These are phyloP conservation scores for Anomalospiza imberbis DNA, from an alignment of 2,797 vertebrate species.

Conservation along the genomic window DNA sequence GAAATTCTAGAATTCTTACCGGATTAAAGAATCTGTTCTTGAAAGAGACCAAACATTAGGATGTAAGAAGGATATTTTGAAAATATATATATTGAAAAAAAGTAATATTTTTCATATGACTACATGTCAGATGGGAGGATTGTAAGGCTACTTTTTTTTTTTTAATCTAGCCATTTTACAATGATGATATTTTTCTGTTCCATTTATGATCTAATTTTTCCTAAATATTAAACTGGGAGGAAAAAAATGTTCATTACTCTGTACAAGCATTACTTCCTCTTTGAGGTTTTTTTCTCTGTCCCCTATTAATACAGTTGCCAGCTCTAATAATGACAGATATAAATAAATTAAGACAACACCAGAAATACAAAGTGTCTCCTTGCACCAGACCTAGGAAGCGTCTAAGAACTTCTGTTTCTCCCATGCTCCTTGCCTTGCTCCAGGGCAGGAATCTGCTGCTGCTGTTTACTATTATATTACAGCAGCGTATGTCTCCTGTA, in stretches of 20 bases:
- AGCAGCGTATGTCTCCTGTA: neutral
- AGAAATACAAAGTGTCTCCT: neutral
- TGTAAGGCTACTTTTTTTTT: neutral
- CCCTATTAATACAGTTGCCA: neutral
- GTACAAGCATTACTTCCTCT: neutral
- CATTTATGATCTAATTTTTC: neutral
- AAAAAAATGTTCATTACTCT: neutral
- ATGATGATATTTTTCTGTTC: neutral
- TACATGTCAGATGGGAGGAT: neutral
- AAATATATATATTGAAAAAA: rapidly evolving
- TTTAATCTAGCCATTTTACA: neutral
- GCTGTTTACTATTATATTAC: neutral
- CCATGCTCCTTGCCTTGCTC: neutral
- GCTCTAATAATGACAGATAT: neutral
- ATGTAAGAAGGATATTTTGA: neutral
- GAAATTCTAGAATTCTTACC: neutral
- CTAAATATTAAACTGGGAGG: neutral
- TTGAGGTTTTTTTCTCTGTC: neutral
- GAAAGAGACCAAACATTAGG: neutral
- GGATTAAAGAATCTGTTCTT: neutral
- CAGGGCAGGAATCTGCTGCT: neutral
- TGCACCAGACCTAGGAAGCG: neutral
- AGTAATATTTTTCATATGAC: neutral
- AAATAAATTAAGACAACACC: neutral
- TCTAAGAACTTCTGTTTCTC: neutral